phyloP scores from a whole-genome alignment of 2,797 vertebrate genomes.

The Coracias cyanogaster region DNA sequence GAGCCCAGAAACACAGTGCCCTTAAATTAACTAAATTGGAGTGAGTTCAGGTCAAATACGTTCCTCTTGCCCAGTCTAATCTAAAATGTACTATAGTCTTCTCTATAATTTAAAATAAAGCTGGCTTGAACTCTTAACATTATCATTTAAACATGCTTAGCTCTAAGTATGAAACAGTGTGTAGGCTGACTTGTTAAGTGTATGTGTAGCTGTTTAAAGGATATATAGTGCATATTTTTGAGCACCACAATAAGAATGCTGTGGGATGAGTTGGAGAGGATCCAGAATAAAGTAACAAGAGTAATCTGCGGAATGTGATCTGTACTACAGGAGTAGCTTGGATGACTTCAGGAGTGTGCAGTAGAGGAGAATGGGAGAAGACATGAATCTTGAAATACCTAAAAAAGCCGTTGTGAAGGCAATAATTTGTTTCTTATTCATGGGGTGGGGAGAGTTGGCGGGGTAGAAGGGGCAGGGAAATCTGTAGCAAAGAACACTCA shows the following conservation, averaged over 20 bases:
- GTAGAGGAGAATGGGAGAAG: background rate
- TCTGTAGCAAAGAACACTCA: background rate
- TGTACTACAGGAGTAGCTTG: background rate
- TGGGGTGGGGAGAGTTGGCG: background rate
- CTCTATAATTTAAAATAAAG: constrained; percentile 1
- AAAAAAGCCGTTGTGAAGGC: background rate
- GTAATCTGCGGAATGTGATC: background rate
- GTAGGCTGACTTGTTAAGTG: constrained; percentile 46
- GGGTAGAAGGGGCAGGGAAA: background rate
- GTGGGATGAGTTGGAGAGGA: constrained; percentile 30
- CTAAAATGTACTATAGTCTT: background rate
- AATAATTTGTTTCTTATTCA: background rate
- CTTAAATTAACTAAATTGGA: background rate
- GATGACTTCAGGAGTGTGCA: background rate
- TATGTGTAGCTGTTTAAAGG: background rate
- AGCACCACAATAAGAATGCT: background rate
- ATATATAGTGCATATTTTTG: background rate
- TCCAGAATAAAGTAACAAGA: background rate
- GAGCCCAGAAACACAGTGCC: background rate
- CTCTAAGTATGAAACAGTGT: background rate
- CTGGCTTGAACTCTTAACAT: background rate
- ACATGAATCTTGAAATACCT: background rate
- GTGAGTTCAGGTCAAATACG: background rate
- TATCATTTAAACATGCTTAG: background rate
- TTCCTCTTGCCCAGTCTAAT: background rate